Base-by-base conservation (phyloP, 2,888 invertebrate species). In the Hypercompe scribonia region DNA sequence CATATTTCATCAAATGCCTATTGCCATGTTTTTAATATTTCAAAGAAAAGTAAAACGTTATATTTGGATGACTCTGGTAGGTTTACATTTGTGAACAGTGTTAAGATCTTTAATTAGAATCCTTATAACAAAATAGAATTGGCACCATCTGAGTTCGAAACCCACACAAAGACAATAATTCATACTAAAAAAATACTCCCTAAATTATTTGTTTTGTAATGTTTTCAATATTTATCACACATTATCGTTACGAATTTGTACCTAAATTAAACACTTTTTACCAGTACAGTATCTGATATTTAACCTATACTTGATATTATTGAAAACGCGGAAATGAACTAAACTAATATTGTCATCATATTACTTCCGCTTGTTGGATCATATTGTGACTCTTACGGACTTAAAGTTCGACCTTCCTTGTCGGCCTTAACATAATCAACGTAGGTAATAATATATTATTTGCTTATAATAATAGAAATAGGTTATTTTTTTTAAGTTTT, bases 241-340 rank as follows among this genome's bases (percentile, higher is more conserved):
- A 54, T n/a, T 54, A 11, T 54, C n/a, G n/a, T 54, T 11, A n/a
- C 3, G 54, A 8, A n/a, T 54, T 54, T n/a, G 54, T 11, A n/a
- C n/a, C 50, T n/a, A 54, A 11, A n/a, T 54, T 11, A n/a, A n/a
- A 3, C 11, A n/a, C 54, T 54, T n/a, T 2, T 54, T 54, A n/a
- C n/a, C 13, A 13, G 28, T 50, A 50, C 13, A 24, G 50, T 46
- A 46, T 3, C 18, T 46, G 15, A 46, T 46, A 46, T 18, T 18
- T 2, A 18, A 31, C n/a, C n/a, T 54, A 18, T 31, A 61, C 28
- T 31, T 18, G 0, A 28, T 31, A 28, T 18, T 61, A 18, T 65
- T n/a, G n/a, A 65, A 34, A 65, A 65, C n/a, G 36, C 36, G 65
- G 34, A 65, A 36, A 65, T 65, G 31, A 72, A 61, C 39, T 75